Evolutionary conservation across 2,797 vertebrate genomes (phyloP), one percentile per base, ranked within the genome.

Genomic region (Pangasius krempfi): DNA sequence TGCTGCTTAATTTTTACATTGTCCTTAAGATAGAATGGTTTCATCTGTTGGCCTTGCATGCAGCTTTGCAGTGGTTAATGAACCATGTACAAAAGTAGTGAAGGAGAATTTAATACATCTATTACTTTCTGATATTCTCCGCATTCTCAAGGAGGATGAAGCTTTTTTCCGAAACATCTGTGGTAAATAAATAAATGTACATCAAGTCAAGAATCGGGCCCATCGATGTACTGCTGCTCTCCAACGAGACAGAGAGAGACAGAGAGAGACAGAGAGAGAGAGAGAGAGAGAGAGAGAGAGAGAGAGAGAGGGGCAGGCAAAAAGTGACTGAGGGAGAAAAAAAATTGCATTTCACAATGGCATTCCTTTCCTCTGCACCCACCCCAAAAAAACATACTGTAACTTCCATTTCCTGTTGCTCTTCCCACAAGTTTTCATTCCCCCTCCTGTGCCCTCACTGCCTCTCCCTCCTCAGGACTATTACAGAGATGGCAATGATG

Each of bases 81-180:
- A 76, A 90, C 91, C 92, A 88, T 93, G 92, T 88, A 93, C 58
- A 94, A 84, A 84, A 81, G 89, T 89, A 94, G 92, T 90, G 92
- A 94, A 94, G 90, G 92, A 89, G 88, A 92, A 93, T 91, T 91
- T 84, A 94, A 96, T 96, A 96, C 95, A 96, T 96, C 94, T 95
- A 94, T 95, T 88, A 91, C 91, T 96, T 94, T 96, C 95, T 94
- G 96, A 94, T 92, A 96, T 95, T 93, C 95, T 95, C 95, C 95
- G 95, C 95, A 96, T 95, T 96, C 95, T 96, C 95, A 96, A 94
- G 90, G 96, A 96, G 90, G 96, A 96, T 84, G 96, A 96, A 72
- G 95, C 94, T 95, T 96, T 96, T 96, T 96, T 96, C 94, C 95
- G 95, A 96, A 95, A 96, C 96, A 96, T 96, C 96, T 96, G 96